Evolutionary conservation across 1,140 invertebrate genomes (phyloP), one percentile per base, ranked within the genome.

Genomic region (Drosophila erecta): DNA sequence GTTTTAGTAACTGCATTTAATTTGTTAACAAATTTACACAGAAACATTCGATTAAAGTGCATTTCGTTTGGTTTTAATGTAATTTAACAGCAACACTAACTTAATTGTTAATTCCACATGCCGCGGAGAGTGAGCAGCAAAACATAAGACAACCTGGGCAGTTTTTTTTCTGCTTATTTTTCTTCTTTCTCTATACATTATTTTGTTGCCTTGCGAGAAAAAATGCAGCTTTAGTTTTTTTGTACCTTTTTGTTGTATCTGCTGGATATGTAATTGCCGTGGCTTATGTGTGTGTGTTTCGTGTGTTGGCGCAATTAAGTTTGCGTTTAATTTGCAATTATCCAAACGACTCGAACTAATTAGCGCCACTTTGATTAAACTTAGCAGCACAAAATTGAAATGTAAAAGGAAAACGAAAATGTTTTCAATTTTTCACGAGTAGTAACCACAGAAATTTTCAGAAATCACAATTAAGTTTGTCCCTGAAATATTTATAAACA

Each of bases 241-340:
- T 30, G 7, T 30, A 3, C 20, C n/a, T 44, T 40, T 57, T 57
- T 38, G 24, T 53, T 64, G 33, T 65, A 54, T 33, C 35, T 66
- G 61, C 41, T 56, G 60, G 41, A 57, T 49, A 58, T 60, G 72
- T 83, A 89, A 83, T 79, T 83, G 83, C 56, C 37, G 10, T 11
- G 54, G 46, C 27, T 33, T 55, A 56, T 69, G 41, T 65, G 76
- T 8, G 30, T 10, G 27, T 74, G 24, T 24, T 84, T 87, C 84
- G 84, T 87, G 84, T 89, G 84, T 71, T 79, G 84, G 84, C 73
- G 84, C 84, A 89, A 89, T 89, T 89, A 89, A 89, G 43, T 89
- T 87, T 84, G 84, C 84, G 84, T 89, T 89, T 89, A 89, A 89
- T 89, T 89, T 89, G 84, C 84, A 89, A 89, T 89, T 89, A 89